A percentile compares a stretch with the other conserved stretches of the same genome.
phyloP scores from a whole-genome alignment of 1,140 invertebrate species.

The Megalonaias nervosa region DNA sequence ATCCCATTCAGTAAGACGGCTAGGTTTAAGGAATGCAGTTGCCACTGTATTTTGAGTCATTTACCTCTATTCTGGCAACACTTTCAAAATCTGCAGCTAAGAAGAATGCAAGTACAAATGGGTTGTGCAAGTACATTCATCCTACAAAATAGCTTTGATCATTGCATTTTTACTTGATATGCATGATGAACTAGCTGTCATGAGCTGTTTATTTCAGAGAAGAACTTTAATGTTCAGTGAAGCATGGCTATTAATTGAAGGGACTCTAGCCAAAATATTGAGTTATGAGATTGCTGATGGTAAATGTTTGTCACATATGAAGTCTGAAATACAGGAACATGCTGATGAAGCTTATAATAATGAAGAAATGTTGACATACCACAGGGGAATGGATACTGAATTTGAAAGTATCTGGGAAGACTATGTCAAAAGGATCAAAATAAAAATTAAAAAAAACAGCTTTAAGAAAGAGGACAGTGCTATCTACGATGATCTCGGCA shows the following conservation, averaged over 20 bases:
- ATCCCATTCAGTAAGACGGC: no score
- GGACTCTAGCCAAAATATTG: conserved; percentile 8
- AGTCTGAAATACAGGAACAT: not conserved
- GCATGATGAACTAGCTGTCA: conserved; percentile 4
- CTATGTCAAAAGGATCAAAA: not conserved
- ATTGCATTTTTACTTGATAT: conserved; percentile 17
- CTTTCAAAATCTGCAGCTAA: conserved; percentile 11
- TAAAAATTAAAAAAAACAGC: conserved; percentile 2
- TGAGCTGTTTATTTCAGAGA: conserved; percentile 8
- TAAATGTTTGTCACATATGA: conserved; percentile 8
- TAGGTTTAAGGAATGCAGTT: conserved; percentile 9
- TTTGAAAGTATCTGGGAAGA: no score
- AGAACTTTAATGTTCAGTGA: conserved; percentile 13
- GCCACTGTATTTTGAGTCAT: conserved; percentile 9
- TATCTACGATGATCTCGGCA: conserved; percentile 3
- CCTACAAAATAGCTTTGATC: conserved; percentile 14
- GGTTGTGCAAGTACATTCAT: conserved; percentile 14
- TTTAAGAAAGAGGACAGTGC: not conserved
- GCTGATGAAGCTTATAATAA: not conserved
- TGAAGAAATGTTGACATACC: conserved; percentile 5
- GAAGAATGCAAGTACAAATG: conserved; percentile 6
- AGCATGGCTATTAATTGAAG: conserved; percentile 2
- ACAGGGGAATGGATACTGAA: conserved; percentile 6
- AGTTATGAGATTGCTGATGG: conserved; percentile 5
- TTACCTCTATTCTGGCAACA: conserved; percentile 12